Evolutionary conservation across 1,140 invertebrate species (phyloP).

Genomic region (Caenorhabditis brenneri): DNA sequence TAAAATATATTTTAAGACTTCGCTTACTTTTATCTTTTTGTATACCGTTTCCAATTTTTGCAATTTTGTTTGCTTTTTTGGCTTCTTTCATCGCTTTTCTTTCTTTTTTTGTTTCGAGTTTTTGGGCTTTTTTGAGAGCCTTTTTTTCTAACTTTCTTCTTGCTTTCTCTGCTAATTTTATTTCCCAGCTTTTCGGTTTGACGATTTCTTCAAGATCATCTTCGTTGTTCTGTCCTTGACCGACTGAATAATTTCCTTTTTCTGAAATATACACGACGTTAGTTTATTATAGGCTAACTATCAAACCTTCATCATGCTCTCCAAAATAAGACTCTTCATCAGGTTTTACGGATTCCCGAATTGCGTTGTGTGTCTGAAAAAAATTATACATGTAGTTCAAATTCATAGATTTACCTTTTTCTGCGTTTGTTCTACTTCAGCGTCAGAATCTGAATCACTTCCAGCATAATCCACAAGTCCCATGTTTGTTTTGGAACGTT

Average conservation of each 20-base stretch:
- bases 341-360: too few species aligned
- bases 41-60: not conserved
- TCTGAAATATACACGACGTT: too few species aligned
- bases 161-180: not conserved
- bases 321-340: not conserved
- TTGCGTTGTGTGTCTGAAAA: not conserved
- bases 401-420: too few species aligned
- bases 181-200: conserved; percentile 10
- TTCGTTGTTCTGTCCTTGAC: not conserved
- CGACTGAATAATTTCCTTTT: not conserved
- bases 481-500: not conserved
- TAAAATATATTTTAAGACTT: not conserved
- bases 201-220: conserved; percentile 6
- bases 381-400: too few species aligned
- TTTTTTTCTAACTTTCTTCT: not conserved
- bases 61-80: not conserved
- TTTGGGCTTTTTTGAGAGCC: conserved; percentile 16
- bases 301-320: not conserved
- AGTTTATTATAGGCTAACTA: too few species aligned
- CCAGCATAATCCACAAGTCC: conserved; percentile 26
- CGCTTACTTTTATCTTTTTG: not conserved
- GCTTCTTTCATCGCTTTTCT: not conserved
- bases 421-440: not conserved
- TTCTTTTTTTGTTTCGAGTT: not conserved
- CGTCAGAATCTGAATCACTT: conserved; percentile 15